Base-by-base conservation (phyloP, 2,888 invertebrate species). In the Minunthozetes semirufus region DNA sequence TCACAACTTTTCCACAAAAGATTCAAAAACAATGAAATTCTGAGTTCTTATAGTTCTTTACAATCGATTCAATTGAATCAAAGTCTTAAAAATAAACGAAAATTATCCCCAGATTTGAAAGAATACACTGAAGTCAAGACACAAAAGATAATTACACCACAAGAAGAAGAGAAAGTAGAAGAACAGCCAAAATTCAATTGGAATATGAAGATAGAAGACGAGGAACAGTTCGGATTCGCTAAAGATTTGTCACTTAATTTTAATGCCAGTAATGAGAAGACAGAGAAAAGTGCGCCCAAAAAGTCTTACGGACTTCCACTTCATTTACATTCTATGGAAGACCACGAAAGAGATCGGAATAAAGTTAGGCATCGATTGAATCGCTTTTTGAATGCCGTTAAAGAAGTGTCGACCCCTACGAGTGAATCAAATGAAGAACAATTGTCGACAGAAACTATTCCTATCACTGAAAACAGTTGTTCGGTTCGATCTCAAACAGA, bases 21-120 rank as follows among this genome's bases (percentile, higher is more conserved):
- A 27, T 53, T 74, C 27, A 38, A 50, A 27, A 74, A 74, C 38
- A 74, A 74, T 50, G 74, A 74, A 70, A 73, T 73, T 27, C 53
- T 74, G 15, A 74, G 74, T 56, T 74, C 74, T 38, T 74, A 74
- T 38, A 74, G 74, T 71, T 74, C 74, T 25, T 29, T 70, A 42
- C 27, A 61, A 33, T 29, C 38, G 9, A 33, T 61, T 63, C 22
- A 33, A n/a, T 53, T 66, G 53, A 27, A 1, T 46, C 22, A 11
- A 46, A 25, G 5, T 11, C 29, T 46, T 15, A 42, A 25, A 19
- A 71, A 22, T 53, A 74, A 74, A 22, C 68, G 74, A 4, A 74
- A 74, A 59, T 33, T 50, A 42, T 25, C 61, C 33, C 73, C 61
- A 1, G 59, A 61, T 48, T 27, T 50, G 22, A 17, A 11, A 19